Conservation (phyloP, 2,113 vertebrate genomes). For the Cryptotis parvus region DNA sequence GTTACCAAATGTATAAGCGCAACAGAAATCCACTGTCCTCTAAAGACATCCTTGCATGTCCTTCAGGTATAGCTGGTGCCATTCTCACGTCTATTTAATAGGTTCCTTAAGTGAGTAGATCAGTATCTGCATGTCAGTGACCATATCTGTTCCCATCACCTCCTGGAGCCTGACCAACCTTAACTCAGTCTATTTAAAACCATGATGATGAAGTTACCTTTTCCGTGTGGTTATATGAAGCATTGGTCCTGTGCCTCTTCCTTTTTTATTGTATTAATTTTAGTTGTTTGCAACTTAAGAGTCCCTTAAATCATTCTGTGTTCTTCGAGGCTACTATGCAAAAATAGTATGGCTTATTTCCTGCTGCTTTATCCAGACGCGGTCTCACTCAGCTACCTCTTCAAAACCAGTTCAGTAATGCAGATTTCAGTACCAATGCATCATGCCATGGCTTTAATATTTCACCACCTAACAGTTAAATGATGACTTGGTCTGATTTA, state of each 20-base stretch:
- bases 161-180: slow-evolving; percentile 25
- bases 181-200: slow-evolving; percentile 58
- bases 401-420: slow-evolving; percentile 62
- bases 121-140: neutral
- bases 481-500: slow-evolving; percentile 41
- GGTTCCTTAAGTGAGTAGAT: neutral
- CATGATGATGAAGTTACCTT: neutral
- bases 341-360: slow-evolving; percentile 72
- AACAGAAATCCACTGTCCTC: slow-evolving; percentile 1
- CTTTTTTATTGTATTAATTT: slow-evolving; percentile 63
- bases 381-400: slow-evolving; percentile 6
- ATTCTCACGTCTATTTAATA: slow-evolving; percentile 22
- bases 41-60: neutral
- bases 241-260: slow-evolving; percentile 44
- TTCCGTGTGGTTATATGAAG: slow-evolving; percentile 48
- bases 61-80: neutral
- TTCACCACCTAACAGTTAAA: slow-evolving; percentile 49
- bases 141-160: neutral
- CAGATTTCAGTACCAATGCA: slow-evolving; percentile 58
- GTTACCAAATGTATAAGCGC: slow-evolving; percentile 3
- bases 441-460: slow-evolving; percentile 49
- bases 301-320: slow-evolving; percentile 69
- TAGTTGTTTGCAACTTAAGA: slow-evolving; percentile 69
- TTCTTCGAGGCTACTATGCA: slow-evolving; percentile 59
- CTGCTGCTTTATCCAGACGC: slow-evolving; percentile 74